These are phyloP conservation scores for Megalopta genalis DNA, from an alignment of 1,140 invertebrate species.

Conservation along the genomic window DNA sequence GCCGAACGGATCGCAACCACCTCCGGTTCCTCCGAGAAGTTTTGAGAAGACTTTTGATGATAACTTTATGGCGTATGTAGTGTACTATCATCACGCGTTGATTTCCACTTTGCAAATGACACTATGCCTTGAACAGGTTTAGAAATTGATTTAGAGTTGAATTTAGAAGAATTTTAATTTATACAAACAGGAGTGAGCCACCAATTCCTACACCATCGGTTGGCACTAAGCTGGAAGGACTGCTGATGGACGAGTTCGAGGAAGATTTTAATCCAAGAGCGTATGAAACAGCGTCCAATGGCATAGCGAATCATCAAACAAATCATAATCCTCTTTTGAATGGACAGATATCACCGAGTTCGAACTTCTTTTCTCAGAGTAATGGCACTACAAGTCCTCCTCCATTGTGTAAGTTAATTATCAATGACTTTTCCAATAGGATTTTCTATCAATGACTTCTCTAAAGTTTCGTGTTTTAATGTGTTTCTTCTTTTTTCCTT, in stretches of 20 bases:
- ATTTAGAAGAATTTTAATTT: slow-evolving; percentile 30
- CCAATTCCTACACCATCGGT: slow-evolving; percentile 82
- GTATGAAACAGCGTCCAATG: slow-evolving; percentile 82
- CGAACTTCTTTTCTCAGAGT: slow-evolving; percentile 74
- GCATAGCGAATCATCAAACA: slow-evolving; percentile 73
- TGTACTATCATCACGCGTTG: no score
- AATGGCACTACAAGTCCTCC: slow-evolving; percentile 78
- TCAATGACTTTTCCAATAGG: background rate
- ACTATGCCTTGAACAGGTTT: no score
- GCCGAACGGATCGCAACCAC: slow-evolving; percentile 80
- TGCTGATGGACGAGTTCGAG: slow-evolving; percentile 91
- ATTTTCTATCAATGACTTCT: background rate
- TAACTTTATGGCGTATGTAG: slow-evolving; percentile 74
- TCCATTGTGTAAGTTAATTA: slow-evolving; percentile 83
- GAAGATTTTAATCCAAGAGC: slow-evolving; percentile 89
- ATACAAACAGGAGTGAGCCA: slow-evolving; percentile 65
- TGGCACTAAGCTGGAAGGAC: slow-evolving; percentile 90
- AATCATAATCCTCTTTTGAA: slow-evolving; percentile 76
- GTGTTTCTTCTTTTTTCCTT: slow-evolving; percentile 59
- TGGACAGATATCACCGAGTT: slow-evolving; percentile 70
- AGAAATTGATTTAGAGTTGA: no score
- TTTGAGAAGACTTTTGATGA: slow-evolving; percentile 82
- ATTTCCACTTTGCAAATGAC: no score
- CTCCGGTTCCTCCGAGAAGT: slow-evolving; percentile 85
- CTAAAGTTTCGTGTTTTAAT: background rate